Evolutionary conservation across 2,113 vertebrate species (phyloP).

Genomic region (Alces alces): DNA sequence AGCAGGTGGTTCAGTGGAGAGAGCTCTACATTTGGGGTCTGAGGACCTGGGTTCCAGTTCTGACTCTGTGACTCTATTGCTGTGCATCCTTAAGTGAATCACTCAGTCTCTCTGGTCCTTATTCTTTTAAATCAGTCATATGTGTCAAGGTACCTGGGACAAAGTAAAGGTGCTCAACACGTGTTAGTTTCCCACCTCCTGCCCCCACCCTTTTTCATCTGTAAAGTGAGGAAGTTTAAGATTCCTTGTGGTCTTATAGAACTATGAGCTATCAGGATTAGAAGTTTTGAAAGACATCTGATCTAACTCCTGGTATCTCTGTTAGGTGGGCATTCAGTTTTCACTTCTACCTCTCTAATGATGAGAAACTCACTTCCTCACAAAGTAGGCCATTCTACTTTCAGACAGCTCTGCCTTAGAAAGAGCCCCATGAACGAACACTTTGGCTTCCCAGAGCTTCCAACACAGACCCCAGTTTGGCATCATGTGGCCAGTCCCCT

Average conservation of each 20-base stretch:
- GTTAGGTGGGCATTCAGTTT: background rate
- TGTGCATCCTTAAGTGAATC: conserved; percentile 52
- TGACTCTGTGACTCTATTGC: conserved; percentile 47
- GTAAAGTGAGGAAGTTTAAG: background rate
- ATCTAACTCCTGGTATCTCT: background rate
- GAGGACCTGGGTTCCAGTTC: conserved; percentile 41
- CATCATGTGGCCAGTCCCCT: too few species aligned
- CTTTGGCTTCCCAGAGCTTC: background rate
- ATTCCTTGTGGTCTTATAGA: background rate
- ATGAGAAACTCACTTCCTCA: background rate
- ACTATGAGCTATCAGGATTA: background rate
- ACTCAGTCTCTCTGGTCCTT: background rate
- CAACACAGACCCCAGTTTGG: background rate
- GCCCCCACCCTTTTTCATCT: background rate
- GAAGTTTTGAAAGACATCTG: background rate
- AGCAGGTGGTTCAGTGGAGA: background rate
- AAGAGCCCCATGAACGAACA: background rate
- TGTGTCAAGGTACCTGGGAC: background rate
- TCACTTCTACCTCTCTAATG: background rate
- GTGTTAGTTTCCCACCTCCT: background rate
- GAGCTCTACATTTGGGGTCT: conserved; percentile 8
- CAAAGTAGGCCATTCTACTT: background rate
- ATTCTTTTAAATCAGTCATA: background rate
- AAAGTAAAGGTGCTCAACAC: background rate
- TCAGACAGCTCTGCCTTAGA: background rate